Evolutionary conservation across 1,140 invertebrate species (phyloP), one percentile per base, ranked within the genome.

Genomic region (Coboldia fuscipes): DNA sequence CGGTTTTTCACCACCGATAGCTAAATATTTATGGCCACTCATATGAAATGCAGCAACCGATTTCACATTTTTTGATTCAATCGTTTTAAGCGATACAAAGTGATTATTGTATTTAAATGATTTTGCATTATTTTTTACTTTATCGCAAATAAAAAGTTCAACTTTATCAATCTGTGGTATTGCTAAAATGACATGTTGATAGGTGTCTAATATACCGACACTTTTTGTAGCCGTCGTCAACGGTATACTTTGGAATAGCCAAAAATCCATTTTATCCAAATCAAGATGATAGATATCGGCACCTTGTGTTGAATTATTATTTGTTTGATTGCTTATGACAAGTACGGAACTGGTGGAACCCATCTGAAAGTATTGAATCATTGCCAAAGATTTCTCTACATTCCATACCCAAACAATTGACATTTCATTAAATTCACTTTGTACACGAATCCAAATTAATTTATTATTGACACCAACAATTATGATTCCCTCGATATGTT

Each of bases 21-120:
- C 55, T 20, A 64, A 37, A 39, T 60, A 64, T 7, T 50, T 51
- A 38, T 53, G 49, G 5, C 54, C 56, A 6, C 50, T 53, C 42
- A 57, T 52, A 36, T 54, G 43, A 29, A 62, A 62, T 10, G 40
- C 42, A 0, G 43, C 38, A 3, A 54, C 37, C 3, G 37, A 39
- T 2, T 31, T 42, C 3, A 48, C 42, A 3, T 27, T 28, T 14
- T 50, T 6, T 0, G 23, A 39, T 15, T 43, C 40, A 0, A 41
- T 42, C 13, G 42, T 18, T 30, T 43, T 33, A 45, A 7, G 3
- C 38, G 36, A 12, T 28, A 23, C 32, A n/a, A 33, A 31, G 20
- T 18, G 0, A 17, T n/a, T 27, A 12, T 13, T 3, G 39, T 34
- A 20, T 12, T 26, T 22, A 2, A 12, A 15, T 20, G 4, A 35